Percentiles rank a stretch among this genome's conserved stretches.
Conservation (phyloP, 2,888 invertebrate species). For the Rambutsinella grinnellia region DNA sequence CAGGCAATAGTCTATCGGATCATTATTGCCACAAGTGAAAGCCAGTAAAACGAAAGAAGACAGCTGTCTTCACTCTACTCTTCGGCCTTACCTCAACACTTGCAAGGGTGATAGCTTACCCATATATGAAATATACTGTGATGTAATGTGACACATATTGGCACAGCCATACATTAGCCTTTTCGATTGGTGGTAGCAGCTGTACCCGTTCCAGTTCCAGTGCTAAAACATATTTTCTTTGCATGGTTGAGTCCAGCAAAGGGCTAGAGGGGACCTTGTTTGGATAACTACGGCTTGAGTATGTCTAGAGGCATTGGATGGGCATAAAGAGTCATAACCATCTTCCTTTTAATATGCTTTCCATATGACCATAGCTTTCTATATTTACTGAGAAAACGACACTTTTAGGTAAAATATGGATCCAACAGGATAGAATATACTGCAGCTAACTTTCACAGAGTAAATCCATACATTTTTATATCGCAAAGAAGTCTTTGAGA, state of each 20-base stretch:
- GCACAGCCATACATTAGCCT: background rate
- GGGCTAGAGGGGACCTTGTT: too few species aligned
- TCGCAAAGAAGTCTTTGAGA: too few species aligned
- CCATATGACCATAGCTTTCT: too few species aligned
- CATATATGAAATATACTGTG: background rate
- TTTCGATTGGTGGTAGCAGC: slow-evolving; percentile 9
- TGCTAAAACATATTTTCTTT: background rate
- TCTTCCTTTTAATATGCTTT: too few species aligned
- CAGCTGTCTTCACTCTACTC: slow-evolving; percentile 11
- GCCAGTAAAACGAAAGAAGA: background rate
- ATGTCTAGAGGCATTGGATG: too few species aligned
- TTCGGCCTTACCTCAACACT: background rate
- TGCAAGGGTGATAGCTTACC: background rate
- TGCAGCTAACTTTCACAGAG: too few species aligned
- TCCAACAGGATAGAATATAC: too few species aligned
- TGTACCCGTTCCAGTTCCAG: background rate
- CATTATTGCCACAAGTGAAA: background rate
- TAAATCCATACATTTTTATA: too few species aligned
- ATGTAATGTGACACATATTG: slow-evolving; percentile 9
- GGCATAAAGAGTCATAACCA: too few species aligned
- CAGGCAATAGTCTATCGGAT: background rate
- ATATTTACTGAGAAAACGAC: too few species aligned
- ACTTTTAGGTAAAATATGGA: too few species aligned
- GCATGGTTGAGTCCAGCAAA: background rate
- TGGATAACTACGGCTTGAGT: too few species aligned